Evolutionary conservation across 2,888 invertebrate species (phyloP).

Genomic region (Ormyrus labotus): DNA sequence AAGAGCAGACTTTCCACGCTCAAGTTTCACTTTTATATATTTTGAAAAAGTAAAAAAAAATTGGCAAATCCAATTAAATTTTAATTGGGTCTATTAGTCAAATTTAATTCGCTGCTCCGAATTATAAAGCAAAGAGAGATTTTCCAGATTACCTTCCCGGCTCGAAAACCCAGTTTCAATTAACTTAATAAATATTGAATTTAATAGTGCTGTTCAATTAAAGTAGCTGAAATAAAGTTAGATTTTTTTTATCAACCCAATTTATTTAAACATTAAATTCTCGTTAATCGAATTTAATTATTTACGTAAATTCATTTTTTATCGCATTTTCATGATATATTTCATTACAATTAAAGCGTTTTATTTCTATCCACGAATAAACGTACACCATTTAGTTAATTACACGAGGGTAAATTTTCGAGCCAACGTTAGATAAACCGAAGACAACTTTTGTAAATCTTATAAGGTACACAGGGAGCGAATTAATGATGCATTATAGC

Average conservation of each 20-base stretch:
- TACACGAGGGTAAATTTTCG: not conserved
- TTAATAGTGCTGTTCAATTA: not conserved
- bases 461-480: not conserved
- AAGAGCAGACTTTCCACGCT: not conserved
- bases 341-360: too few species aligned
- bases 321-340: too few species aligned
- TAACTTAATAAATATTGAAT: constrained; percentile 8
- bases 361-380: not conserved
- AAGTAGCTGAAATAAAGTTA: not conserved
- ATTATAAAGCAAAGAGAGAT: constrained; percentile 2
- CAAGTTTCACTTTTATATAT: not conserved
- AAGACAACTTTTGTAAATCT: not conserved
- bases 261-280: too few species aligned
- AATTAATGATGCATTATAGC: constrained; percentile 20
- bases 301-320: too few species aligned
- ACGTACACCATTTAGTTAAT: not conserved
- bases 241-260: too few species aligned
- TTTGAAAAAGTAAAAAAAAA: not conserved
- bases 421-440: not conserved
- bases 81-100: not conserved
- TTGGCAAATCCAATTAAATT: too few species aligned
- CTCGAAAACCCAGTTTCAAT: not conserved
- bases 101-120: not conserved
- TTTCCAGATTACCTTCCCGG: not conserved
- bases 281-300: too few species aligned